Evolutionary conservation across 2,113 vertebrate genomes (phyloP).

Genomic region (Amblyopsis rosae): DNA sequence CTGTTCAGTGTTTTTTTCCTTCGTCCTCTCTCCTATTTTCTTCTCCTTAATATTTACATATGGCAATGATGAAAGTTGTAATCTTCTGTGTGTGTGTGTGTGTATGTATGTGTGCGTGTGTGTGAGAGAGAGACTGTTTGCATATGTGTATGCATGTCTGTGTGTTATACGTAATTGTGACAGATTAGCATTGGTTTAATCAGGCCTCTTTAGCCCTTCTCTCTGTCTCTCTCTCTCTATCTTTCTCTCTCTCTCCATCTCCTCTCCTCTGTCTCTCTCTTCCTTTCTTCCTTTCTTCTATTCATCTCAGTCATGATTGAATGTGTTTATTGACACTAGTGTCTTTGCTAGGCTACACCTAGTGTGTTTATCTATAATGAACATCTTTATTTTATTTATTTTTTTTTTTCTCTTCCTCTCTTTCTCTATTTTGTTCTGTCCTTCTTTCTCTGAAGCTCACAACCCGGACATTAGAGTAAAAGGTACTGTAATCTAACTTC

Average conservation of each 20-base stretch:
- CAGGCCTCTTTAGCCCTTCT: slow-evolving; percentile 53
- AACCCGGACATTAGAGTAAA: slow-evolving; percentile 99
- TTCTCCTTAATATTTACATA: too few species aligned
- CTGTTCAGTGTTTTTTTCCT: too few species aligned
- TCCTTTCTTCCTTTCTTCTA: slow-evolving; percentile 2
- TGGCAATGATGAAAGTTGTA: too few species aligned
- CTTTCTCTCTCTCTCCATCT: background rate
- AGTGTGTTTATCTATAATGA: slow-evolving; percentile 72
- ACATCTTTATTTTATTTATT: slow-evolving; percentile 75
- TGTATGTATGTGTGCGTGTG: background rate
- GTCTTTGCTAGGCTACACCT: background rate
- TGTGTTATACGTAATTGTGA: slow-evolving; percentile 74
- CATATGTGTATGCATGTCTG: background rate
- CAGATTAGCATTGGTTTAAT: slow-evolving; percentile 73
- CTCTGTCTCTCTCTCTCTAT: background rate
- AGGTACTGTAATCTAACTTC: slow-evolving; percentile 92
- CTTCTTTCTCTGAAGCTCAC: slow-evolving; percentile 85
- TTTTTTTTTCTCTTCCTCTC: slow-evolving; percentile 37
- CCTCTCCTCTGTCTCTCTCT: background rate
- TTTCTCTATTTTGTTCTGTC: slow-evolving; percentile 9
- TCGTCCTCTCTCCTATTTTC: too few species aligned
- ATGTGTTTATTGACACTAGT: background rate
- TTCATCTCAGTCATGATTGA: background rate
- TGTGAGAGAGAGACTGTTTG: background rate
- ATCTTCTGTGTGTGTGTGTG: background rate